Evolutionary conservation across 2,888 invertebrate species (phyloP), one percentile per base, ranked within the genome.

Genomic region (Norana najaformis): DNA sequence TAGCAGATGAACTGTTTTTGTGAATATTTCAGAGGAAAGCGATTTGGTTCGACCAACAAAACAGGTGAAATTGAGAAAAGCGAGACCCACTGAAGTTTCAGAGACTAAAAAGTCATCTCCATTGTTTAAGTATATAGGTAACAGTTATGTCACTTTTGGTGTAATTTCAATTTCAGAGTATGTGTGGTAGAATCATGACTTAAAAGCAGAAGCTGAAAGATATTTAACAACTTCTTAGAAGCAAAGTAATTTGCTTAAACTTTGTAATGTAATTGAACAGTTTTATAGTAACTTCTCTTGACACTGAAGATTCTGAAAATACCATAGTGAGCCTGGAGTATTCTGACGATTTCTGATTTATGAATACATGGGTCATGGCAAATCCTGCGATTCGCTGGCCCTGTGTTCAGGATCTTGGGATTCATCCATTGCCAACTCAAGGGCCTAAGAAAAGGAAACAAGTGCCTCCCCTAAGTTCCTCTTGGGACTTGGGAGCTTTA

Each of bases 21-120:
- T 69, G 85, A 85, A 85, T 85, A 83, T 85, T 85, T 85, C 35
- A 85, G 85, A 85, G 85, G 85, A 36, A 85, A 85, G 85, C 14
- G 35, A 69, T 69, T 69, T 69, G 69, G 69, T 69, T 69, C 69
- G n/a, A 69, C 69, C 69, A n/a, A 8, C 30, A n/a, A 69, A 13
- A n/a, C 69, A 69, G 69, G n/a, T 69, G n/a, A 69, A 69, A n/a
- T 0, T 69, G 69, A 30, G 69, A 69, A 69, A n/a, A n/a, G 69
- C 69, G n/a, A 11, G 8, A 69, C n/a, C 69, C 1, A 8, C 30
- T 69, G 69, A 69, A 69, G 69, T n/a, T 69, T n/a, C 69, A 69
- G 69, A 69, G 69, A n/a, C 69, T 69, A 69, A 69, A 69, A 69
- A 69, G 69, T n/a, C 30, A 69, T 69, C 69, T n/a, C 69, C 69